A percentile compares a stretch with the other conserved stretches of the same genome.
Evolutionary conservation across 2,888 invertebrate species (phyloP).

Genomic region (Pristionchus entomophagus): DNA sequence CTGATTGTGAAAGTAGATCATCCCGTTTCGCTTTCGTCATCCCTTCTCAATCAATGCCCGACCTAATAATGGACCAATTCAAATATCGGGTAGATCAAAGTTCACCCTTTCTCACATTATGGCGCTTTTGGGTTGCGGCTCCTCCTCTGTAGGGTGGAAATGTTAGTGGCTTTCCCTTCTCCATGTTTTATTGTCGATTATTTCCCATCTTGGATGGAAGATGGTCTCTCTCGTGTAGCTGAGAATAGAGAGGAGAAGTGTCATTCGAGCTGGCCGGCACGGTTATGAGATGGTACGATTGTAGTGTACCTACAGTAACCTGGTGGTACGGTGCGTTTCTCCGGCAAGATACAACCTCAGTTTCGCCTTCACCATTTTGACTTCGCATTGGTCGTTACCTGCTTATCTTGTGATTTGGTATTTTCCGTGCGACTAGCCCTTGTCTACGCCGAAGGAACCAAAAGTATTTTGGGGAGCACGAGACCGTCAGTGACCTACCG

Average conservation of each 20-base stretch:
- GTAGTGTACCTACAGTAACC: not conserved
- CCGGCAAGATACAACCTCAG: too few species aligned
- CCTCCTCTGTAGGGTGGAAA: constrained; percentile 24
- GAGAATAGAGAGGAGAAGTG: not conserved
- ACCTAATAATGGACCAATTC: not conserved
- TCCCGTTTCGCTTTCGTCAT: too few species aligned
- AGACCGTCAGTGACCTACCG: too few species aligned
- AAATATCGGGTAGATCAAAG: constrained; percentile 20
- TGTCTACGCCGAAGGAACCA: not conserved
- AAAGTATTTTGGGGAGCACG: too few species aligned
- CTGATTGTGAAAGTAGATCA: too few species aligned
- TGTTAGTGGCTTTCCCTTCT: constrained; percentile 13
- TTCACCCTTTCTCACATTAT: not conserved
- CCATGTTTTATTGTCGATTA: constrained; percentile 34
- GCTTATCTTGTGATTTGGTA: too few species aligned
- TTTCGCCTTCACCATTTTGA: not conserved
- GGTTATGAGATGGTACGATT: not conserved
- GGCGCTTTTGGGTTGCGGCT: not conserved
- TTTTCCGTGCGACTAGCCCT: not conserved
- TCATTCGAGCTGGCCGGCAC: not conserved
- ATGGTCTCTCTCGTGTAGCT: constrained; percentile 1
- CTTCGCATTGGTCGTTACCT: too few species aligned
- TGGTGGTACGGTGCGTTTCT: not conserved
- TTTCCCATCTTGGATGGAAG: constrained; percentile 38
- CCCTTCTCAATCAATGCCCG: not conserved